A percentile compares a stretch with the other conserved stretches of the same genome.
Conservation (phyloP, 2,797 vertebrate genomes). For the Ispidina picta region DNA sequence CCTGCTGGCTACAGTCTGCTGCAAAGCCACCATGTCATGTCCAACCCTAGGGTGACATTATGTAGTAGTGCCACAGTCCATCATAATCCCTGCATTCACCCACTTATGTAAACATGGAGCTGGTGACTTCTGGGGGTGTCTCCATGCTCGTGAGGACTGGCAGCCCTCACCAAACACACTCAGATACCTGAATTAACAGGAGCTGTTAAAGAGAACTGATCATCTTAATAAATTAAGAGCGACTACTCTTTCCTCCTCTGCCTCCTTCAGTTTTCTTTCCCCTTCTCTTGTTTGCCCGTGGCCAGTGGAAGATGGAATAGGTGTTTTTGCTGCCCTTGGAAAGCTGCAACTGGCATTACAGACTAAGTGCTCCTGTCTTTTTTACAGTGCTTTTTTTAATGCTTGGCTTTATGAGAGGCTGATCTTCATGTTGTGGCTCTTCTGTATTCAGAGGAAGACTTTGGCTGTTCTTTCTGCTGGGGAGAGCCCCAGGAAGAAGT, state of each 20-base stretch:
- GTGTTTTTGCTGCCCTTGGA: not conserved
- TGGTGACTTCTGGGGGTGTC: not conserved
- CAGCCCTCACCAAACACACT: constrained; percentile 6
- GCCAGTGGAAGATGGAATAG: not conserved
- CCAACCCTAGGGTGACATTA: not conserved
- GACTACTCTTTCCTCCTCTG: not conserved
- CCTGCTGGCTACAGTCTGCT: not conserved
- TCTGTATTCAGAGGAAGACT: not conserved
- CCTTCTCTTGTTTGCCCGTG: not conserved
- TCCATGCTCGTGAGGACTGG: not conserved
- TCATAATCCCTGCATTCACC: not conserved
- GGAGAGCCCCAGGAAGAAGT: not conserved
- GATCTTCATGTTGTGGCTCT: not conserved
- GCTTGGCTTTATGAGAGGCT: constrained; percentile 15
- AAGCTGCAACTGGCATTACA: not conserved
- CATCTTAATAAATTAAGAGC: not conserved
- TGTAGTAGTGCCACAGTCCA: not conserved
- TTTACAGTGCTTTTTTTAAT: not conserved
- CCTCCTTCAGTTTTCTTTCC: not conserved
- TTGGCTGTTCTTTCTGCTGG: not conserved
- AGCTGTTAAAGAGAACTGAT: not conserved
- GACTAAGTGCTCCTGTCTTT: not conserved
- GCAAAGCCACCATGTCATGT: not conserved
- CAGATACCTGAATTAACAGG: not conserved
- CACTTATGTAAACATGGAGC: not conserved